These are phyloP conservation scores for Neoitamus cyanurus DNA, from an alignment of 2,888 invertebrate genomes.

Conservation along the genomic window DNA sequence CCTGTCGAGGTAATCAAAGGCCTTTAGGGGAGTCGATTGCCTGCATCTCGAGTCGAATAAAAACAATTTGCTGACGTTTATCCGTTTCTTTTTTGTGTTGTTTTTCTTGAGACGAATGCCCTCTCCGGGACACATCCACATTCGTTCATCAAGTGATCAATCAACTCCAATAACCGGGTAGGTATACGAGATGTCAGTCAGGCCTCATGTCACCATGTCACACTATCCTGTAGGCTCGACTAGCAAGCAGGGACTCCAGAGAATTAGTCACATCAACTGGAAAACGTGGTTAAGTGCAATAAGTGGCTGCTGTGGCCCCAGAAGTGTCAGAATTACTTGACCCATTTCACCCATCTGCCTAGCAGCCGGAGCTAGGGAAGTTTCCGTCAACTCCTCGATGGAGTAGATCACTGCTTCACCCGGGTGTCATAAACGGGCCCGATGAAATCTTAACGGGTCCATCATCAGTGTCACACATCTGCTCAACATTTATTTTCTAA, in stretches of 20 bases:
- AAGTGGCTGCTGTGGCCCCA: background rate
- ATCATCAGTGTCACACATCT: background rate
- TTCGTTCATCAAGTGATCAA: conserved; percentile 30
- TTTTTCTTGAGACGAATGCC: background rate
- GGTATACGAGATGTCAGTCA: background rate
- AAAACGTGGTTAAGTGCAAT: conserved; percentile 28
- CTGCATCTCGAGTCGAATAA: background rate
- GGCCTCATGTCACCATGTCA: background rate
- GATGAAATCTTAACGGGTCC: background rate
- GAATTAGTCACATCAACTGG: conserved; percentile 20
- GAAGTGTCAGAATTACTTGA: conserved; percentile 2
- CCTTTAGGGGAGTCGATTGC: background rate
- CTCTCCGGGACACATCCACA: background rate
- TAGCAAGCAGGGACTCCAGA: background rate
- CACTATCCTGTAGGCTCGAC: background rate
- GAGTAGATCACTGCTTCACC: background rate
- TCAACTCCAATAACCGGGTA: conserved; percentile 22
- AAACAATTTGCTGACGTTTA: conserved; percentile 1
- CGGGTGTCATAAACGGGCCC: background rate
- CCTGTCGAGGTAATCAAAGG: background rate
- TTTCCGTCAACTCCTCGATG: background rate
- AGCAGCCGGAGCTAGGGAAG: conserved; percentile 4
- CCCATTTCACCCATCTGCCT: conserved; percentile 35
- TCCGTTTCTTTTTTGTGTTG: background rate
- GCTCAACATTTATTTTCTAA: background rate